Percentiles rank a stretch among this genome's conserved stretches.
These are phyloP conservation scores for Hippasteria phrygiana DNA, from an alignment of 53 echinoderm and acorn worm species.

Conservation along the genomic window DNA sequence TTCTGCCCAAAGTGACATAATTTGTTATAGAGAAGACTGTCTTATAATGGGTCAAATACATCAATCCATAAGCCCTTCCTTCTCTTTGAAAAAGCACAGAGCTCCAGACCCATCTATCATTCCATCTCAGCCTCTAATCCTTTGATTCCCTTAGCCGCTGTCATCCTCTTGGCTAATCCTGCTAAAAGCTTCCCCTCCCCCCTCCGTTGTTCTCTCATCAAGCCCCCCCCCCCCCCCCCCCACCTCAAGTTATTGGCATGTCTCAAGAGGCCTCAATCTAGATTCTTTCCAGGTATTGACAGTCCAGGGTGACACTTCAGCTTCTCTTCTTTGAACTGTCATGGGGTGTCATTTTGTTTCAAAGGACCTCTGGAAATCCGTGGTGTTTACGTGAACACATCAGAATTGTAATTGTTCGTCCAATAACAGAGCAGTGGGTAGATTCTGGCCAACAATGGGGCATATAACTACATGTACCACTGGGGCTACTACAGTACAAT, in stretches of 20 bases:
- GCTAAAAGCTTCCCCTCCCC: slow-evolving; percentile 55
- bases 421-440: not conserved
- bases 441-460: not conserved
- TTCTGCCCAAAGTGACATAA: not conserved
- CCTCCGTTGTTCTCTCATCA: slow-evolving; percentile 22
- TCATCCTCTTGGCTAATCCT: not conserved
- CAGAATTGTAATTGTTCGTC: not conserved
- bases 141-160: not conserved
- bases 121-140: not conserved
- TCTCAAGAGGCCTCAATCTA: not conserved
- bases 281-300: not conserved
- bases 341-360: not conserved
- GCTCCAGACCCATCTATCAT: slow-evolving; percentile 22
- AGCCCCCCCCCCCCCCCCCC: slow-evolving; percentile 31
- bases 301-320: not conserved
- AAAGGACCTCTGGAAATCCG: not conserved
- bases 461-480: not conserved
- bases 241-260: not conserved
- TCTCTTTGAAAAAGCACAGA: slow-evolving; percentile 3
- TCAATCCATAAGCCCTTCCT: not conserved
- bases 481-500: not conserved
- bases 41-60: not conserved
- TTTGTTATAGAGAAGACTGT: not conserved
- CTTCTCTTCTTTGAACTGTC: not conserved
- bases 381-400: not conserved